Evolutionary conservation across 2,888 invertebrate species (phyloP).

Genomic region (Syrista parreyssii): DNA sequence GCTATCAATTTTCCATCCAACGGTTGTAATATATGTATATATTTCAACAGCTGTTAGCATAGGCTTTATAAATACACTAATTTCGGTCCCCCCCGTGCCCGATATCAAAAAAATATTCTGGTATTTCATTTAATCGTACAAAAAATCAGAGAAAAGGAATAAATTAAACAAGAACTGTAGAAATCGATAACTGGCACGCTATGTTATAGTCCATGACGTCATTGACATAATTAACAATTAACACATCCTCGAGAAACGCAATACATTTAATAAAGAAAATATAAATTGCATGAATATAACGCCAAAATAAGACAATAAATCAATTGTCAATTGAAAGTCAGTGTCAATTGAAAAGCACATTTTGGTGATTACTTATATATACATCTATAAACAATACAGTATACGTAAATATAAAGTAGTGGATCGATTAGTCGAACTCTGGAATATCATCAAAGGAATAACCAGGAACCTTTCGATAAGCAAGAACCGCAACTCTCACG

Average conservation of each 20-base stretch:
- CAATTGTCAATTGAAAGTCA: slow-evolving; percentile 2
- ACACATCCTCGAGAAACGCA: background rate
- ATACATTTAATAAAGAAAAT: background rate
- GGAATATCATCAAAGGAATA: slow-evolving; percentile 91
- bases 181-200: background rate
- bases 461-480: slow-evolving; percentile 84
- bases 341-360: slow-evolving; percentile 16
- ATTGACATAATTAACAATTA: background rate
- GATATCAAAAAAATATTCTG: background rate
- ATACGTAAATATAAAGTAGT: slow-evolving; percentile 11
- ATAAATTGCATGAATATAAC: background rate
- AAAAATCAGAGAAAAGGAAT: background rate
- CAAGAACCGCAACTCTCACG: slow-evolving; percentile 87
- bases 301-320: background rate
- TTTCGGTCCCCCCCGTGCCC: background rate
- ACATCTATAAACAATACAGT: background rate
- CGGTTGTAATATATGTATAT: background rate
- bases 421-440: slow-evolving; percentile 77
- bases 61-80: background rate
- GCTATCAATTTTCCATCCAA: background rate
- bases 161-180: background rate
- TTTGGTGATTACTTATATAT: slow-evolving; percentile 12
- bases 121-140: background rate
- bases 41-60: background rate
- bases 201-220: background rate